Evolutionary conservation across 1,140 invertebrate genomes (phyloP), one percentile per base, ranked within the genome.

Genomic region (Lithobius niger): DNA sequence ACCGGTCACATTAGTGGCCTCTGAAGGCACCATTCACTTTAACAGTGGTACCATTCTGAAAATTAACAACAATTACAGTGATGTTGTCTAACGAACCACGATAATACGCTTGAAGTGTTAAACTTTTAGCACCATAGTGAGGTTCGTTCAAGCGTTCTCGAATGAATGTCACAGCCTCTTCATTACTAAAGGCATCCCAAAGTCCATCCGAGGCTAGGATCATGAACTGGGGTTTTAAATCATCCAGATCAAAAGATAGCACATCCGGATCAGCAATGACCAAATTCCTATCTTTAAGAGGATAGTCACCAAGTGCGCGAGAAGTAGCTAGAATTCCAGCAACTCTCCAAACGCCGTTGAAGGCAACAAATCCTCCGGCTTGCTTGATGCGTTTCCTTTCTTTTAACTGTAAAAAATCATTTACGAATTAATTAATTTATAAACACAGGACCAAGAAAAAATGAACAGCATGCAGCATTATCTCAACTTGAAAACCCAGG

Each of bases 181-280:
- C 90, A 71, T 96, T 97, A 18, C 79, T 79, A 65, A 95, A 93
- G 26, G 86, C 91, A 71, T 97, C 94, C 92, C 92, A 97, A 6
- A 97, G 75, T 13, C 94, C 94, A 77, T 97, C 94, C 1, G 90
- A 87, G 13, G 93, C 94, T 22, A 97, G 71, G 56, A 97, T 82
- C 56, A 96, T 71, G 71, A 97, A 97, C 71, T 82, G 77, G 1
- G 93, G 89, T 66, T 76, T 84, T 62, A 88, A 84, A 36, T 71
- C 65, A 1, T 61, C 54, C 27, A 77, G 60, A 69, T 95, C 85
- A 69, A 97, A 95, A n/a, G 88, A 91, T 55, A 92, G 73, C 63
- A 97, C 89, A 68, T 97, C 93, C 22, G 94, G 94, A 68, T 94
- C 87, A 1, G 92, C 90, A 60, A 93, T 95, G 10, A 97, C 83